Base-by-base conservation (phyloP, 2,888 invertebrate species). In the Stenoptilia bipunctidactyla region DNA sequence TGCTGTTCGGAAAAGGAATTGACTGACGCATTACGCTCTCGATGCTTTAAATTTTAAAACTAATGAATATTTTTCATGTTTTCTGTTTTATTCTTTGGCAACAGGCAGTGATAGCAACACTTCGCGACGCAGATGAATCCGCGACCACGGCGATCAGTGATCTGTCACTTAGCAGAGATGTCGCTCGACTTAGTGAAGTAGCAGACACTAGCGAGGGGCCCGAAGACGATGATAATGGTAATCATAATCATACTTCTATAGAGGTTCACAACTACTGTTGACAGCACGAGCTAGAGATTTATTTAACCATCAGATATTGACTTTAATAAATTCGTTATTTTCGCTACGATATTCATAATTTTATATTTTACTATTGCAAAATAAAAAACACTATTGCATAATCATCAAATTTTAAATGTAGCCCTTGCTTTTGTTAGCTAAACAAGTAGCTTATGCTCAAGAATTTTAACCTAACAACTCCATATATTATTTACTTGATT, bases 201-300 rank as follows among this genome's bases (percentile, higher is more conserved):
- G 89, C 89, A 15, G 90, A 91, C 63, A 71, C 89, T 60, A 87
- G 85, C 47, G 91, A 91, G 62, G 89, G 89, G 38, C 89, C 90
- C 40, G 91, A 91, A 70, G 90, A 90, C 42, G 90, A 90, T 58
- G 90, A 90, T 66, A 88, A 87, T 75, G 90, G 90, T 90, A 83
- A 85, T 79, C 45, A 27, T 43, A 34, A 47, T 2, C 9, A 8
- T 15, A 8, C 34, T 34, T n/a, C n/a, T n/a, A n/a, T n/a, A n/a
- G n/a, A n/a, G n/a, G n/a, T n/a, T n/a, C n/a, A n/a, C n/a, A n/a
- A n/a, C n/a, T n/a, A n/a, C n/a, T n/a, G n/a, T n/a, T n/a, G n/a
- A n/a, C n/a, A n/a, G n/a, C n/a, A n/a, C n/a, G n/a, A n/a, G n/a
- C n/a, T n/a, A n/a, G n/a, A n/a, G n/a, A 20, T 20, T 20, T 20